Evolutionary conservation across 2,113 vertebrate genomes (phyloP).

Genomic region (Gymnobelideus leadbeateri): DNA sequence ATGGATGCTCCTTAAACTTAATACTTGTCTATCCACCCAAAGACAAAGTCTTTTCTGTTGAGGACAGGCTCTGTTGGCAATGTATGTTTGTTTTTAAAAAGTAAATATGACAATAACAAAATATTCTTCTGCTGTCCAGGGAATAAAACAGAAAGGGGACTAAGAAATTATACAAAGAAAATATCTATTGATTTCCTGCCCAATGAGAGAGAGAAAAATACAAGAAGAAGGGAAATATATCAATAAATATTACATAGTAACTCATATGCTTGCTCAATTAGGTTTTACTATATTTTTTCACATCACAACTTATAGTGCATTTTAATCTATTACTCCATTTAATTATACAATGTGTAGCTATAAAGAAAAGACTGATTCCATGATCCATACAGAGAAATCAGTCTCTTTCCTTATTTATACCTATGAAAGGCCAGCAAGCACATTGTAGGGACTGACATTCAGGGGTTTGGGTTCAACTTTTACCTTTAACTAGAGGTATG

Average conservation of each 20-base stretch:
- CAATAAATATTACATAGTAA: background rate
- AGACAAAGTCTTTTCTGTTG: slow-evolving; percentile 13
- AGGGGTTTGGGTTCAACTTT: background rate
- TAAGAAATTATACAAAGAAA: background rate
- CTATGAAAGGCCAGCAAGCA: background rate
- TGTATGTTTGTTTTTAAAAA: background rate
- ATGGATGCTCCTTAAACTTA: background rate
- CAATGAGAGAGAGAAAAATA: background rate
- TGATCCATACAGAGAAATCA: background rate
- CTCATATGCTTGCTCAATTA: background rate
- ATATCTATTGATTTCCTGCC: slow-evolving; percentile 27
- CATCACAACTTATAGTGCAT: background rate
- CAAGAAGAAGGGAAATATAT: background rate
- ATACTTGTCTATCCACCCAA: background rate
- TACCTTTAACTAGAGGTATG: background rate
- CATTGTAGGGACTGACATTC: background rate
- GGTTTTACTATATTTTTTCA: background rate
- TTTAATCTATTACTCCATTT: background rate
- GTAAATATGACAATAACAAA: background rate
- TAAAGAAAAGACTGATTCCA: background rate
- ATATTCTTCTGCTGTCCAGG: background rate
- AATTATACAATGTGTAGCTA: slow-evolving; percentile 15
- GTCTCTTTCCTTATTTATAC: slow-evolving; percentile 1
- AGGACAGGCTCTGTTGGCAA: background rate
- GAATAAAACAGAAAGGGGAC: background rate